Conservation (phyloP, 2,888 invertebrate genomes). For the Drosophila maculinotata region DNA sequence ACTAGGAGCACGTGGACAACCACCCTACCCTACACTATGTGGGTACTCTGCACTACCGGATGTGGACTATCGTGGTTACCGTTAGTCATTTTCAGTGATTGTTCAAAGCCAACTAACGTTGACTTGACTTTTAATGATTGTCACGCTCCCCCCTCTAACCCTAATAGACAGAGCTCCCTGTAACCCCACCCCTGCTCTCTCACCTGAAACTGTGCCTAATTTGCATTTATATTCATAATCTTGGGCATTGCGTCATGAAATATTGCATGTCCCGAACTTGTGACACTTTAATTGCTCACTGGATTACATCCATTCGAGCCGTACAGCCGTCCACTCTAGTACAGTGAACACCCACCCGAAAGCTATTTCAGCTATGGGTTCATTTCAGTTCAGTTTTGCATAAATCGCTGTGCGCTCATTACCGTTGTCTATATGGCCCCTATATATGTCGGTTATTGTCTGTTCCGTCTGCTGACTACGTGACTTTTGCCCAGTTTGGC, state of each 20-base stretch:
- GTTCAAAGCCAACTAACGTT: conserved; percentile 59
- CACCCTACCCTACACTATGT: conserved; percentile 17
- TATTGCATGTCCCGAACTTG: conserved; percentile 80
- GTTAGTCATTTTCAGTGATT: conserved; percentile 82
- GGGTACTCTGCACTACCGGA: conserved; percentile 60
- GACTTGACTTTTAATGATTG: conserved; percentile 80
- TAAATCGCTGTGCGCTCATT: conserved; percentile 56
- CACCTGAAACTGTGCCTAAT: conserved; percentile 59
- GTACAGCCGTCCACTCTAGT: background rate
- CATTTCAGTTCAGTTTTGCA: conserved; percentile 35
- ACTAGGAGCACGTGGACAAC: background rate
- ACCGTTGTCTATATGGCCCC: conserved; percentile 73
- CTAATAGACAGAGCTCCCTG: conserved; percentile 61
- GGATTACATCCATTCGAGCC: conserved; percentile 40
- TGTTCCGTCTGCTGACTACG: conserved; percentile 67
- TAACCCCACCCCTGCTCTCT: conserved; percentile 1
- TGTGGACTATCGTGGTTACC: conserved; percentile 82
- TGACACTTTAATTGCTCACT: conserved; percentile 82
- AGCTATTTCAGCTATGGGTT: conserved; percentile 5
- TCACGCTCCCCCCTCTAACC: conserved; percentile 66
- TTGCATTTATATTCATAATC: conserved; percentile 83
- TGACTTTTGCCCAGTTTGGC: conserved; percentile 72
- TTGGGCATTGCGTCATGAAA: conserved; percentile 78
- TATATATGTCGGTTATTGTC: conserved; percentile 51
- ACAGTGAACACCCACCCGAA: conserved; percentile 49